Conservation (phyloP, 2,797 vertebrate genomes). For the Melanogrammus aeglefinus region DNA sequence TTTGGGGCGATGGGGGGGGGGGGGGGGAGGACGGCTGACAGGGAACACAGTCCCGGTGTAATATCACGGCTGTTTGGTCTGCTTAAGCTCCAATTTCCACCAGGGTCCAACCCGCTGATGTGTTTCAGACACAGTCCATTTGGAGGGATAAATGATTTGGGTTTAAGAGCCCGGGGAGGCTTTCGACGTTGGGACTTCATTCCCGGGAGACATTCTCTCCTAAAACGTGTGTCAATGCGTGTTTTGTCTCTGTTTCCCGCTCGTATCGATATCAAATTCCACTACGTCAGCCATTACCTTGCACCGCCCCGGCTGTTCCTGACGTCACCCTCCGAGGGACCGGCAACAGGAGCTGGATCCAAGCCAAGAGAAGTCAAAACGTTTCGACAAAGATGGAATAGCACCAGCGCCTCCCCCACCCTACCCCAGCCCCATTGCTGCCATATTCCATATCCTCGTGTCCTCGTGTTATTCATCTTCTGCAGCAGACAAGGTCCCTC, state of each 20-base stretch:
- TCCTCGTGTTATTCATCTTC: constrained; percentile 46
- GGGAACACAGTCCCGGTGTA: constrained; percentile 57
- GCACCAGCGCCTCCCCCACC: background rate
- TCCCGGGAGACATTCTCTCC: background rate
- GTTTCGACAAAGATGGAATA: background rate
- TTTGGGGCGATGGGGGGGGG: constrained; percentile 31
- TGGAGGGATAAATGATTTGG: constrained; percentile 25
- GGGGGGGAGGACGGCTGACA: background rate
- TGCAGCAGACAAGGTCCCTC: constrained; percentile 57
- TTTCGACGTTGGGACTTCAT: background rate
- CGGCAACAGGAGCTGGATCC: background rate
- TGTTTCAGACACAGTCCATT: constrained; percentile 69
- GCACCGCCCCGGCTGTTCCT: too few species aligned
- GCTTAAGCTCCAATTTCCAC: constrained; percentile 64
- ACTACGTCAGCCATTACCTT: background rate
- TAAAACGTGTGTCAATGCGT: too few species aligned
- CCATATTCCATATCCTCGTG: constrained; percentile 23
- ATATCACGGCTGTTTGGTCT: constrained; percentile 64
- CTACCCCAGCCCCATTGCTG: constrained; percentile 38
- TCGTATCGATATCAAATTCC: background rate
- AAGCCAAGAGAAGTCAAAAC: background rate
- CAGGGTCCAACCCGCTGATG: constrained; percentile 50
- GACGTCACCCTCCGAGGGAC: background rate
- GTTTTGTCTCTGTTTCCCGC: background rate
- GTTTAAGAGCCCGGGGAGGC: background rate